Evolutionary conservation across 2,888 invertebrate genomes (phyloP).

Genomic region (Octonoba sinensis): DNA sequence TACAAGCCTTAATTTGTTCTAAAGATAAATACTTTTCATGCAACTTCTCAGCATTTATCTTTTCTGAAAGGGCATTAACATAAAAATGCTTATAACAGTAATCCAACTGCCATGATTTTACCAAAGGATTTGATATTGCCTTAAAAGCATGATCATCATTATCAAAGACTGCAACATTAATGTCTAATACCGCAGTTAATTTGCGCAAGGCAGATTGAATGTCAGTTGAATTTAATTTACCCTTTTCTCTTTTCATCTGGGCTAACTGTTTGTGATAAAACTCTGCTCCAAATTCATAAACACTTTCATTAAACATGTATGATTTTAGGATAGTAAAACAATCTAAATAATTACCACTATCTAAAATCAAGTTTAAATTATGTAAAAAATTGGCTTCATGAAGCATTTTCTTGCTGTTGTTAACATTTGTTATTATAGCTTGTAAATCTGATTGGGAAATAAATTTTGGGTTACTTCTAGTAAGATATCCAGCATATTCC

Average conservation of each 20-base stretch:
- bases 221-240: background rate
- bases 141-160: background rate
- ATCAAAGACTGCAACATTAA: constrained; percentile 4
- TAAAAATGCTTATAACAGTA: background rate
- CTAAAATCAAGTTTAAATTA: background rate
- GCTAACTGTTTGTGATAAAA: constrained; percentile 4
- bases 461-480: background rate
- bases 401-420: background rate
- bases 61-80: background rate
- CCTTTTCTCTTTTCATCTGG: background rate
- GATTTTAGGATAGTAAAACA: constrained; percentile 7
- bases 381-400: background rate
- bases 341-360: constrained; percentile 3
- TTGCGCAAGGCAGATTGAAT: background rate
- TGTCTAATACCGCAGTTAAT: constrained; percentile 2
- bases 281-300: constrained; percentile 6
- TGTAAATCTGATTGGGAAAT: background rate
- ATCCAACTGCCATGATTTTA: constrained; percentile 3
- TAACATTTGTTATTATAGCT: constrained; percentile 1
- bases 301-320: no score
- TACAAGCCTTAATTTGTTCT: background rate
- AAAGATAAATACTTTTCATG: background rate
- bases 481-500: background rate
- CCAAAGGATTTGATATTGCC: constrained; percentile 6
- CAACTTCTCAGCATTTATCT: background rate